phyloP scores from a whole-genome alignment of 2,113 vertebrate genomes.

The Ammodytes marinus region DNA sequence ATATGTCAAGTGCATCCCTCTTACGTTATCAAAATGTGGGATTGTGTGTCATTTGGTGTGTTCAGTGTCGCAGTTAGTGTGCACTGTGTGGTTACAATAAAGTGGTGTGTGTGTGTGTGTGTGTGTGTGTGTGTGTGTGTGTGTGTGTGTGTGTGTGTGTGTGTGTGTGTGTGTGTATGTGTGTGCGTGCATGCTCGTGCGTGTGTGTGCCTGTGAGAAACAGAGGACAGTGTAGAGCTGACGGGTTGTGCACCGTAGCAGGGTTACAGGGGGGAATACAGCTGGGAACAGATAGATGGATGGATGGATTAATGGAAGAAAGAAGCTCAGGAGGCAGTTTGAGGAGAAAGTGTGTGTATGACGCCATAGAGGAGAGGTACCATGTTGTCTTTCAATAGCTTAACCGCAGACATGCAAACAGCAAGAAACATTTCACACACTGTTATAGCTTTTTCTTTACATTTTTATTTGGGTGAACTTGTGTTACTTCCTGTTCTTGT shows the following conservation, averaged over 20 bases:
- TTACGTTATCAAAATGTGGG: neutral
- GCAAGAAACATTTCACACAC: too few relatives aligned
- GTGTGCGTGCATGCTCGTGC: neutral
- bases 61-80: neutral
- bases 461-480: too few relatives aligned
- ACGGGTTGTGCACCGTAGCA: constrained; percentile 59
- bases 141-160: constrained; percentile 10
- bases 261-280: constrained; percentile 65
- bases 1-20: neutral
- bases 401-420: too few relatives aligned
- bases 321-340: constrained; percentile 31
- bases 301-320: constrained; percentile 38
- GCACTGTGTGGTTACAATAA: neutral
- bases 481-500: too few relatives aligned
- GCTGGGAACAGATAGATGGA: constrained; percentile 55
- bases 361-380: too few relatives aligned
- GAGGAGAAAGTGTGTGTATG: constrained; percentile 5
- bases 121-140: neutral
- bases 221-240: constrained; percentile 55
- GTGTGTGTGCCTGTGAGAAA: constrained; percentile 1
- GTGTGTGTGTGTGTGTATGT: neutral
- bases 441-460: too few relatives aligned
- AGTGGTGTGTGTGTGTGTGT: neutral
- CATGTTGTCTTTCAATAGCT: too few relatives aligned
- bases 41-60: neutral